Evolutionary conservation across 2,113 vertebrate genomes (phyloP).

Genomic region (Orcinus orca): DNA sequence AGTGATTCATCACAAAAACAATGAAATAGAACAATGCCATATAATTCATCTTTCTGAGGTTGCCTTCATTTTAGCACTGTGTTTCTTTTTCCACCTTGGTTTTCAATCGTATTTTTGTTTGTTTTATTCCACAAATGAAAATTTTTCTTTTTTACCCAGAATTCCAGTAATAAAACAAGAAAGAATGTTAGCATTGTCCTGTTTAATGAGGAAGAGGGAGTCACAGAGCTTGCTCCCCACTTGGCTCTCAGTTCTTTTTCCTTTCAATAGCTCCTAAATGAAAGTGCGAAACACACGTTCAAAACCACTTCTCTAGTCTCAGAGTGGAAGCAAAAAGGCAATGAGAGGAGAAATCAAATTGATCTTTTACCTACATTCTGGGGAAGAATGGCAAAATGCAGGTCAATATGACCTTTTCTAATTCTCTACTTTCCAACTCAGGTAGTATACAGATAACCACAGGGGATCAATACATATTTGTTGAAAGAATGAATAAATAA

Average conservation of each 20-base stretch:
- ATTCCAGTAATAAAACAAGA: background rate
- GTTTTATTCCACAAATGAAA: background rate
- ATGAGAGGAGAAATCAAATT: background rate
- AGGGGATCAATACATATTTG: background rate
- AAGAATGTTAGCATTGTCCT: background rate
- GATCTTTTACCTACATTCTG: conserved; percentile 14
- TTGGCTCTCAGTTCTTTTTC: background rate
- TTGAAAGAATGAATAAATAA: background rate
- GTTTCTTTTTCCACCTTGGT: background rate
- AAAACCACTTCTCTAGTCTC: background rate
- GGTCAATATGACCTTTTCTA: conserved; percentile 45
- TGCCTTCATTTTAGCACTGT: background rate
- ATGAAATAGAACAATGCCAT: background rate
- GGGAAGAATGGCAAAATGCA: conserved; percentile 7
- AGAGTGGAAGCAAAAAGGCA: background rate
- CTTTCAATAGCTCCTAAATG: background rate
- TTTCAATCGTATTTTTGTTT: background rate
- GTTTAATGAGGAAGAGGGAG: background rate
- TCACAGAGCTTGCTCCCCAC: background rate
- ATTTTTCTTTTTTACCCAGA: background rate
- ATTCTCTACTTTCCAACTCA: conserved; percentile 18
- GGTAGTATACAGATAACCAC: background rate
- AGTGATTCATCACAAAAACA: background rate
- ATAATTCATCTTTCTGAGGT: background rate
- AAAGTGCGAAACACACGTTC: background rate